phyloP scores from a whole-genome alignment of 2,113 vertebrate species.

The Origma solitaria region DNA sequence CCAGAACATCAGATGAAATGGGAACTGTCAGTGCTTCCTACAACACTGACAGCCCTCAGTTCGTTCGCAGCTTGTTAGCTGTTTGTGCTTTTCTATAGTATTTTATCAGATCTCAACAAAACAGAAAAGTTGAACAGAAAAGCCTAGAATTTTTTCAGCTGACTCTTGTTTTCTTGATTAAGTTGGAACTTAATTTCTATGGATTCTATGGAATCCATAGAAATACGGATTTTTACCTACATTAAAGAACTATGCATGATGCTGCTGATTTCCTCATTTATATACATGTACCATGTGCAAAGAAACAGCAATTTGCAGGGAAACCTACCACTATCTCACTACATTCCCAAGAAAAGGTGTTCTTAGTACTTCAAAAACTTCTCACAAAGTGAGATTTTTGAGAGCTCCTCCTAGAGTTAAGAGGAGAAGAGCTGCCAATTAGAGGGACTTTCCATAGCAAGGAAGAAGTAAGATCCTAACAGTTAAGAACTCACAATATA shows the following conservation, averaged over 20 bases:
- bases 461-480: not conserved
- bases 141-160: not conserved
- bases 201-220: too few relatives aligned
- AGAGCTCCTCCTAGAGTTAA: not conserved
- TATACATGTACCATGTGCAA: not conserved
- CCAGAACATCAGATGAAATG: not conserved
- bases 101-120: not conserved
- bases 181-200: too few relatives aligned
- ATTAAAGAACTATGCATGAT: not conserved
- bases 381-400: not conserved
- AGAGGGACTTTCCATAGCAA: not conserved
- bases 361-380: not conserved
- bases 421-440: not conserved
- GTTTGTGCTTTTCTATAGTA: not conserved
- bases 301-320: not conserved
- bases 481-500: not conserved
- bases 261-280: not conserved
- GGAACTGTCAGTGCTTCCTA: not conserved
- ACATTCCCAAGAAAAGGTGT: rapidly evolving
- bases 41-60: not conserved
- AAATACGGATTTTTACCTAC: not conserved
- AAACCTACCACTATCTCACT: not conserved
- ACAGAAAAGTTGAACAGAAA: not conserved
- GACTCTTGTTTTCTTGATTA: not conserved
- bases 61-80: not conserved